A percentile compares a stretch with the other conserved stretches of the same genome.
Evolutionary conservation across 2,888 invertebrate species (phyloP).

Genomic region (Metalampra italica): DNA sequence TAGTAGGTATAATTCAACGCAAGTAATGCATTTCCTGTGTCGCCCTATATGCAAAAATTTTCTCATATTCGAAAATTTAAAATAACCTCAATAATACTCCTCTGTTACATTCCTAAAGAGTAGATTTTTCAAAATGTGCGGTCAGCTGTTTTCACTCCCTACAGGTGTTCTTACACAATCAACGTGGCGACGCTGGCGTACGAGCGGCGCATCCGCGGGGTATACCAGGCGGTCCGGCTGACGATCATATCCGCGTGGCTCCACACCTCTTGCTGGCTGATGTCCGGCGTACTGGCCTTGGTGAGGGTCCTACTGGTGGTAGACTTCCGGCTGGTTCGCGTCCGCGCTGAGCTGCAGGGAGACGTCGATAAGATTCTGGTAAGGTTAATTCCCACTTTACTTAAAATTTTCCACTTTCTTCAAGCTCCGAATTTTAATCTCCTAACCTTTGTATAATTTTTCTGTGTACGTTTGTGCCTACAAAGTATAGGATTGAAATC

Average conservation of each 20-base stretch:
- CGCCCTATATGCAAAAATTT: too few relatives aligned
- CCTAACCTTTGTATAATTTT: too few relatives aligned
- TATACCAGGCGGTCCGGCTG: slow-evolving; percentile 60
- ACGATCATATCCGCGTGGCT: slow-evolving; percentile 65
- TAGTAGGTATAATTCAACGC: too few relatives aligned
- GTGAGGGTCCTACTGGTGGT: slow-evolving; percentile 50
- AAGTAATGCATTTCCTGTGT: too few relatives aligned
- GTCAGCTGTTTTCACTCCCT: not conserved
- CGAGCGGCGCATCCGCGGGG: slow-evolving; percentile 63
- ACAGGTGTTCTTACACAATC: slow-evolving; percentile 57
- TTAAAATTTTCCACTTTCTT: not conserved
- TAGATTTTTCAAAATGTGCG: too few relatives aligned
- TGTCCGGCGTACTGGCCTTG: slow-evolving; percentile 47
- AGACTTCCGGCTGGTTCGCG: slow-evolving; percentile 60
- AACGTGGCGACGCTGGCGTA: slow-evolving; percentile 63
- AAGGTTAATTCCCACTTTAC: too few relatives aligned
- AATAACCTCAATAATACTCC: too few relatives aligned
- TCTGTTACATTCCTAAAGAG: too few relatives aligned
- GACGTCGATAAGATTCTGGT: slow-evolving; percentile 61
- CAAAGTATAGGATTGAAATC: too few relatives aligned
- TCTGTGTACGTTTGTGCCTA: too few relatives aligned
- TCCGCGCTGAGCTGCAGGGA: slow-evolving; percentile 47
- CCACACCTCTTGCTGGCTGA: slow-evolving; percentile 62
- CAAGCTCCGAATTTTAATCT: not conserved
- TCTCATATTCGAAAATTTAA: too few relatives aligned